Evolutionary conservation across 92 coral and sea anemone species (phyloP), one percentile per base, ranked within the genome.

Genomic region (Chrysogorgia sp.): DNA sequence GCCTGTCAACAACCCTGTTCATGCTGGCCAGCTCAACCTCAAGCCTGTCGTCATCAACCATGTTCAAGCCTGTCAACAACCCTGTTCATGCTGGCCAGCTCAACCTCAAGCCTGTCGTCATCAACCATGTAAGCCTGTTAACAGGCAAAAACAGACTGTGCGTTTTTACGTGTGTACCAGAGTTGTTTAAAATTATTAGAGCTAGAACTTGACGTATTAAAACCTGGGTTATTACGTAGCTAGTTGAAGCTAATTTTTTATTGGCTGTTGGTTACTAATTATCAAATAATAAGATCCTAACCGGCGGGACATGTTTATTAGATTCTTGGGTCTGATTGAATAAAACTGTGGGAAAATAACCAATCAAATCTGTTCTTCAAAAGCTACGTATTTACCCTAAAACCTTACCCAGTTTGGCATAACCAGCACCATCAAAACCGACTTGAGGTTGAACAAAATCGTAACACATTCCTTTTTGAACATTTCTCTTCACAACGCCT

Each of bases 361-460:
- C n/a, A n/a, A n/a, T 10, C 23, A 56, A 20, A 20, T 0, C 30
- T 56, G 10, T 12, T 20, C 20, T 56, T 25, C 8, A 19, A 28
- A 26, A 13, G 65, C n/a, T n/a, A n/a, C n/a, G 12, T 58, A 13
- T 7, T 19, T 14, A 19, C 19, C 71, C 31, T 12, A 69, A 22
- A 10, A 28, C 0, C 79, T 35, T 19, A 72, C 79, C 50, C 3
- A 72, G 65, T 34, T 37, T 34, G 10, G 79, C 79, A 55, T 26
- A 72, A 53, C 79, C 65, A 7, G 63, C 10, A 34, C 79, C 79
- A 53, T 72, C 52, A 20, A 72, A 72, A 72, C 79, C 33, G 43
- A 72, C 79, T 72, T 72, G 79, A 10, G 79, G 65, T 28, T 72
- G 79, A 31, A 72, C 79, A 19, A 10, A 37, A 53, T 72, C 64